Conservation (phyloP, 2,797 vertebrate genomes). For the Clarias fuscus region DNA sequence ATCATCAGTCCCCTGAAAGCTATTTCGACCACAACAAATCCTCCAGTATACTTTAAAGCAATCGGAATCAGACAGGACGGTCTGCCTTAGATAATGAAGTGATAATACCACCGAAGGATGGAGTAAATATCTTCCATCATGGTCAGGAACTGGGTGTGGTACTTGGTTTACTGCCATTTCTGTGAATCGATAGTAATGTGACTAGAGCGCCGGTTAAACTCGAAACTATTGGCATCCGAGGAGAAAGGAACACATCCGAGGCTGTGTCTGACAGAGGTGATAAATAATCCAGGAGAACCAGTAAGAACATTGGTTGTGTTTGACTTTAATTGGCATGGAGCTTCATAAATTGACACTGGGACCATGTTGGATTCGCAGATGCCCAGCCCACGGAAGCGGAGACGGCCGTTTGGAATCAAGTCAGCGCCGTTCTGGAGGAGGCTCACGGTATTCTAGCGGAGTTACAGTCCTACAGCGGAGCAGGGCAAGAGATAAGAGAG, state of each 20-base stretch:
- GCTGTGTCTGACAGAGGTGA: slow-evolving; percentile 48
- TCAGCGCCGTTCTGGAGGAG: slow-evolving; percentile 90
- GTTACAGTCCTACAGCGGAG: slow-evolving; percentile 90
- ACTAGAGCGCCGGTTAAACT: slow-evolving; percentile 21
- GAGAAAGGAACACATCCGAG: slow-evolving; percentile 27
- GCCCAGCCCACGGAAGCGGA: slow-evolving; percentile 93
- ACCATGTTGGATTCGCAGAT: slow-evolving; percentile 66
- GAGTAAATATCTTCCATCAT: not conserved
- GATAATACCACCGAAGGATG: slow-evolving; percentile 2
- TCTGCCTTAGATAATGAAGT: slow-evolving; percentile 19
- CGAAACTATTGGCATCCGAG: slow-evolving; percentile 20
- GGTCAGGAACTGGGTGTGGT: slow-evolving; percentile 15
- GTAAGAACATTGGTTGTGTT: not conserved
- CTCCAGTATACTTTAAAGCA: slow-evolving; percentile 23
- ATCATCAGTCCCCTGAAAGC: slow-evolving; percentile 30
- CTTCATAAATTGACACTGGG: slow-evolving; percentile 14
- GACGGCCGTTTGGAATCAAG: slow-evolving; percentile 92
- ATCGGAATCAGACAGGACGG: slow-evolving; percentile 39
- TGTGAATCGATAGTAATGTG: slow-evolving; percentile 39
- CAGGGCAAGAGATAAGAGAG: slow-evolving; percentile 93
- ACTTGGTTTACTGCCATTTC: slow-evolving; percentile 22
- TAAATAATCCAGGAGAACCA: slow-evolving; percentile 35
- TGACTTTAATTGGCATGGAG: slow-evolving; percentile 28
- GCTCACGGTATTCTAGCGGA: slow-evolving; percentile 87
- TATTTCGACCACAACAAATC: slow-evolving; percentile 41